phyloP scores from a whole-genome alignment of 2,797 vertebrate genomes.

The Emydoidea blandingii region DNA sequence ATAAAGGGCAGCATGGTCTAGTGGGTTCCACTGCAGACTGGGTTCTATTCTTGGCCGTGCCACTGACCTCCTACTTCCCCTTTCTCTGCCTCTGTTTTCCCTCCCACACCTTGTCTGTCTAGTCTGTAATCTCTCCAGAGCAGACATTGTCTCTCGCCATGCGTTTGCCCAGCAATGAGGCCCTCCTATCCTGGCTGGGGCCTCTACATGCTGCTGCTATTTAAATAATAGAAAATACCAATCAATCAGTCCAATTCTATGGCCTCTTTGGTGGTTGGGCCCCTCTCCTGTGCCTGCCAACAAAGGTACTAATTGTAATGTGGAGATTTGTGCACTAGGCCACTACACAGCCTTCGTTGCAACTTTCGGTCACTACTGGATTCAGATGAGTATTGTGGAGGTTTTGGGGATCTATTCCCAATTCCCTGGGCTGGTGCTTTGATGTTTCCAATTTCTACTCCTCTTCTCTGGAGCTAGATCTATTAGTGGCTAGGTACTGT shows the following conservation, averaged over 20 bases:
- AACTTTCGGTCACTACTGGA: not conserved
- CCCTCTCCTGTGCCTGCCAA: not conserved
- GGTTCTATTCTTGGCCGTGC: not conserved
- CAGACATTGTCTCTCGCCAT: not conserved
- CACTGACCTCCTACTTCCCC: not conserved
- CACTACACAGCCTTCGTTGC: not conserved
- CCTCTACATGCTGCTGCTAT: not conserved
- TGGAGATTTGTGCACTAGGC: not conserved
- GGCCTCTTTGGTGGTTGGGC: not conserved
- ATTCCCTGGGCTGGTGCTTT: not conserved
- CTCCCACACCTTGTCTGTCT: not conserved
- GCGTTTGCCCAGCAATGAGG: not conserved
- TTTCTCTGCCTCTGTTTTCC: not conserved
- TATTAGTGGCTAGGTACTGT: rapidly evolving
- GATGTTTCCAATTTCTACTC: not conserved
- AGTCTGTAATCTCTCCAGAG: not conserved
- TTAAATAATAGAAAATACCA: no score
- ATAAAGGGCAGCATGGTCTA: not conserved
- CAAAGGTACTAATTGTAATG: not conserved
- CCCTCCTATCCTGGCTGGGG: not conserved
- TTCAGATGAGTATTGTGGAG: not conserved
- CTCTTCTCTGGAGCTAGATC: rapidly evolving
- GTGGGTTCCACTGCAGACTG: not conserved
- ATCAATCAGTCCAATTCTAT: not conserved
- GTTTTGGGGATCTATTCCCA: not conserved